Conservation (phyloP, 2,888 invertebrate species). For the Pollenia amentaria region DNA sequence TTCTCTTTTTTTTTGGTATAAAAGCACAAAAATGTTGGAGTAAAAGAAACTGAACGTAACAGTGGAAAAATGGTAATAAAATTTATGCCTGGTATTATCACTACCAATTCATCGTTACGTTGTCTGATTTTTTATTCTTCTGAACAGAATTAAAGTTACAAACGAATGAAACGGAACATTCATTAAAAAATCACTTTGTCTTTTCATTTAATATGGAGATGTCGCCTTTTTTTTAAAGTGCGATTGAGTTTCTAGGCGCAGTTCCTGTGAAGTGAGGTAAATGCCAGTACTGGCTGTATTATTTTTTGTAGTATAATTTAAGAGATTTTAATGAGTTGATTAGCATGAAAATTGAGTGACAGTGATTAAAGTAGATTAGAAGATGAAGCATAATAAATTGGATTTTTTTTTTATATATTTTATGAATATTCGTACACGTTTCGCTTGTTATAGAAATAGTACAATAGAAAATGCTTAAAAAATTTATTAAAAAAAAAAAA, state of each 20-base stretch:
- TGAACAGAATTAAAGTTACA: slow-evolving; percentile 17
- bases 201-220: slow-evolving; percentile 29
- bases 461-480: neutral
- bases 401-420: neutral
- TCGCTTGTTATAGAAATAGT: neutral
- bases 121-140: slow-evolving; percentile 17
- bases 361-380: slow-evolving; percentile 71
- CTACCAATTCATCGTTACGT: slow-evolving; percentile 61
- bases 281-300: neutral
- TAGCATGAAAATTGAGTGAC: slow-evolving; percentile 74
- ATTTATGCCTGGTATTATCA: slow-evolving; percentile 71
- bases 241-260: slow-evolving; percentile 13
- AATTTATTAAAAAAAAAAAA: neutral
- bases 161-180: slow-evolving; percentile 60
- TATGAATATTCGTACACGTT: neutral
- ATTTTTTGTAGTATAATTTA: slow-evolving; percentile 55
- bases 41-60: slow-evolving; percentile 17
- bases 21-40: slow-evolving; percentile 29
- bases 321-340: slow-evolving; percentile 74
- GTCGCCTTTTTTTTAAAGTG: neutral
- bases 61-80: slow-evolving; percentile 70
- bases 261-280: neutral
- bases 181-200: slow-evolving; percentile 65
- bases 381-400: slow-evolving; percentile 47
- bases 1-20: slow-evolving; percentile 10